These are phyloP conservation scores for Hormaphis cornu DNA, from an alignment of 1,140 invertebrate species.

Conservation along the genomic window DNA sequence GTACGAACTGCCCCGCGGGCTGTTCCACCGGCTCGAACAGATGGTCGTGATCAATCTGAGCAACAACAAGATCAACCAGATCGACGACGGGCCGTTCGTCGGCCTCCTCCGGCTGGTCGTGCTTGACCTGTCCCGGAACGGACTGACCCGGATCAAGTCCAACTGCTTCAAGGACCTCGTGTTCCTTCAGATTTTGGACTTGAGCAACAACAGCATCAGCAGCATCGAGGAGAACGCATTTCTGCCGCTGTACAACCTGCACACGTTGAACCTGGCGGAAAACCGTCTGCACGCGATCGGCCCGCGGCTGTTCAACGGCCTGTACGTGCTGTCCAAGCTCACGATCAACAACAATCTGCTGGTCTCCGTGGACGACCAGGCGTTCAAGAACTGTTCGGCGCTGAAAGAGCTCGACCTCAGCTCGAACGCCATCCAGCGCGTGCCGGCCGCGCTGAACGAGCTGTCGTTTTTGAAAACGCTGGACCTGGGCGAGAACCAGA, in stretches of 20 bases:
- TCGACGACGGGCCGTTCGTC: constrained; percentile 70
- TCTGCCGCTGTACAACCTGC: constrained; percentile 71
- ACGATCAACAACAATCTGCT: constrained; percentile 77
- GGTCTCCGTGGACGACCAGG: constrained; percentile 63
- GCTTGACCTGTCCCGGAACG: constrained; percentile 75
- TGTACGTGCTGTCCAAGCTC: constrained; percentile 72
- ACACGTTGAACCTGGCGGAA: constrained; percentile 73
- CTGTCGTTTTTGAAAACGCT: constrained; percentile 72
- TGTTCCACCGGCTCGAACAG: constrained; percentile 73
- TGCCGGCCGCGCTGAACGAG: constrained; percentile 73
- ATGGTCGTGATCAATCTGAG: constrained; percentile 76
- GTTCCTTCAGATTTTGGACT: constrained; percentile 74
- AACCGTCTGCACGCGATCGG: constrained; percentile 73
- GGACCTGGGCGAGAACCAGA: constrained; percentile 79
- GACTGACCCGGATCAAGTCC: constrained; percentile 67
- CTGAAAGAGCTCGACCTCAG: constrained; percentile 83
- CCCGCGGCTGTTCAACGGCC: constrained; percentile 69
- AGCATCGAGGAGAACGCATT: constrained; percentile 81
- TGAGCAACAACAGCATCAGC: constrained; percentile 77
- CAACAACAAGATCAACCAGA: constrained; percentile 72
- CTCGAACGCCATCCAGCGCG: constrained; percentile 66
- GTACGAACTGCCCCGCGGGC: constrained; percentile 64
- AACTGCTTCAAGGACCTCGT: constrained; percentile 79
- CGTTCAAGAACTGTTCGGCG: constrained; percentile 83
- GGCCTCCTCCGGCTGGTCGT: constrained; percentile 74